phyloP scores from a whole-genome alignment of 2,797 vertebrate genomes.

The Amazona finschi region DNA sequence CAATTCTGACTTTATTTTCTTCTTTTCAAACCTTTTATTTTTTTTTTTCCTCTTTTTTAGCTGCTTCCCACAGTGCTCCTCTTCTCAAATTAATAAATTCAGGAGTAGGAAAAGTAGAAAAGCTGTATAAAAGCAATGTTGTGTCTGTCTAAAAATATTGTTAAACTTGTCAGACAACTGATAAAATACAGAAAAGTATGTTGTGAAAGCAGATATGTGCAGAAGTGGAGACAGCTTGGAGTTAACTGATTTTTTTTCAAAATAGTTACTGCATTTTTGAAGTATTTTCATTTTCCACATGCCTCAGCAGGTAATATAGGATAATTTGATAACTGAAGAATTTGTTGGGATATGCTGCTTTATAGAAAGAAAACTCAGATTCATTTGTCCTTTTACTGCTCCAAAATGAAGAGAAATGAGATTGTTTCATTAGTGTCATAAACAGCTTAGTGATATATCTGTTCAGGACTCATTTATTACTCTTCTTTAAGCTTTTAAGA shows the following conservation, averaged over 20 bases:
- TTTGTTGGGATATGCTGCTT: not conserved
- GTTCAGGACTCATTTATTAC: not conserved
- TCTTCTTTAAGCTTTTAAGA: not conserved
- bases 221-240: not conserved
- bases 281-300: constrained; percentile 25
- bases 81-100: not conserved
- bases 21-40: not conserved
- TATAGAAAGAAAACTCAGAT: not conserved
- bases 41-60: not conserved
- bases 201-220: not conserved
- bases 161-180: not conserved
- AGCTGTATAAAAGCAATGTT: not conserved
- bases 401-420: not conserved
- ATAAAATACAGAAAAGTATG: not conserved
- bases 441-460: not conserved
- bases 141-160: not conserved
- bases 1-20: not conserved
- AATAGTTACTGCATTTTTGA: not conserved
- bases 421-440: not conserved
- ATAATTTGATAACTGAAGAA: constrained; percentile 38
- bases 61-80: not conserved
- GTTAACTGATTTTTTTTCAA: not conserved
- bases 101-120: not conserved
- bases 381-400: not conserved
- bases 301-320: not conserved